Conservation (phyloP, 1,140 invertebrate genomes). For the Drosophila azteca region DNA sequence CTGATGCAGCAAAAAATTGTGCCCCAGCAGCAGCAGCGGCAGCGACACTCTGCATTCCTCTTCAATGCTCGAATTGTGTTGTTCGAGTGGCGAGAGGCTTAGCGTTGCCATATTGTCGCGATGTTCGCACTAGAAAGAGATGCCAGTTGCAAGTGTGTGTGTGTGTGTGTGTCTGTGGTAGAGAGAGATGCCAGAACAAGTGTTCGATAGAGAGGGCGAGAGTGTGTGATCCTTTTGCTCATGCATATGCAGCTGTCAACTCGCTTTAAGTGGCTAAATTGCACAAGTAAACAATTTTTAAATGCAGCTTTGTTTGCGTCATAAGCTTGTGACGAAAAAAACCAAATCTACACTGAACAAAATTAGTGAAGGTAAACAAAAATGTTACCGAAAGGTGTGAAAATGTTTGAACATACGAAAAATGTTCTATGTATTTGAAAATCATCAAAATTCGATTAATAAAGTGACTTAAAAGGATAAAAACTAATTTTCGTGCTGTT, state of each 20-base stretch:
- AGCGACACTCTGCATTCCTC: conserved; percentile 18
- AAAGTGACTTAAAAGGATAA: too few species aligned
- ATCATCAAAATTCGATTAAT: too few species aligned
- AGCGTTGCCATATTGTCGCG: conserved; percentile 61
- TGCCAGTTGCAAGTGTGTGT: too few species aligned
- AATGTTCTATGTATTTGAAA: too few species aligned
- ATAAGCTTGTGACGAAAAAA: conserved; percentile 12
- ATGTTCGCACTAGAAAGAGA: not conserved
- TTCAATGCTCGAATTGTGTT: conserved; percentile 57
- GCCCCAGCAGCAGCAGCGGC: conserved; percentile 4
- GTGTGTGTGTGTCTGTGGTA: not conserved
- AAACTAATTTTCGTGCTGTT: too few species aligned
- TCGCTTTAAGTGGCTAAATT: conserved; percentile 56
- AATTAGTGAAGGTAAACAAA: too few species aligned
- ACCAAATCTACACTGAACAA: not conserved
- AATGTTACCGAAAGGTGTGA: too few species aligned
- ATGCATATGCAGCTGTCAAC: conserved; percentile 57
- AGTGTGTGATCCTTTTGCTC: conserved; percentile 27
- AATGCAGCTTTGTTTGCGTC: conserved; percentile 24
- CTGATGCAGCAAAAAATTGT: conserved; percentile 66
- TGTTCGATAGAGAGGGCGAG: not conserved
- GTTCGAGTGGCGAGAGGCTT: conserved; percentile 58
- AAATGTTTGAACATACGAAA: too few species aligned
- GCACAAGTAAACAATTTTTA: conserved; percentile 64
- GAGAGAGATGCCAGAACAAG: not conserved